Conservation (phyloP, 2,797 vertebrate genomes). For the Melopsittacus undulatus region DNA sequence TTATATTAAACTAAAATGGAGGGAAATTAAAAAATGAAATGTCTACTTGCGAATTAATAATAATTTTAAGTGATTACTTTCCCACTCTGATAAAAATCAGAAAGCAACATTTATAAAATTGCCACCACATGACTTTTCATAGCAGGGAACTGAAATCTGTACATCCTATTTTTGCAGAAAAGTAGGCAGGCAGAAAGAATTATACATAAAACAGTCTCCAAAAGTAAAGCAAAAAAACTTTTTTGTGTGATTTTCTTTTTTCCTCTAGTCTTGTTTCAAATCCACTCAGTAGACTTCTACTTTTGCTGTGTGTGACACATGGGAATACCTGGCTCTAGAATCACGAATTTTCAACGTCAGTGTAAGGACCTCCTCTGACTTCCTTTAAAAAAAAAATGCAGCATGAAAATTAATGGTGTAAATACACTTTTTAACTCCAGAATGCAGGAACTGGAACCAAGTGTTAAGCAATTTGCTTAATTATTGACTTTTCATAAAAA, state of each 20-base stretch:
- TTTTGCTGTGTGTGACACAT: slow-evolving; percentile 70
- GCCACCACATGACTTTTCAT: slow-evolving; percentile 83
- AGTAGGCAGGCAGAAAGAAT: slow-evolving; percentile 83
- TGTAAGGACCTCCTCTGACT: slow-evolving; percentile 77
- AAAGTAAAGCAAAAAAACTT: slow-evolving; percentile 77
- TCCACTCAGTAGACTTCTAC: slow-evolving; percentile 75
- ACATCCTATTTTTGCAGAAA: slow-evolving; percentile 84
- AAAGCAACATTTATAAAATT: slow-evolving; percentile 84
- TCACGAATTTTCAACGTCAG: slow-evolving; percentile 71
- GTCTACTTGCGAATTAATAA: slow-evolving; percentile 80
- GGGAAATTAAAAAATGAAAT: slow-evolving; percentile 79
- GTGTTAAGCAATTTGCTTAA: slow-evolving; percentile 86
- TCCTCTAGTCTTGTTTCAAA: slow-evolving; percentile 71
- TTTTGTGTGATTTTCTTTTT: slow-evolving; percentile 35
- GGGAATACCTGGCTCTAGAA: slow-evolving; percentile 75
- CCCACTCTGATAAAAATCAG: slow-evolving; percentile 84
- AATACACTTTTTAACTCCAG: slow-evolving; percentile 81
- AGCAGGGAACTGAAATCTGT: slow-evolving; percentile 83
- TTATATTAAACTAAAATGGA: slow-evolving; percentile 84
- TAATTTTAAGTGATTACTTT: slow-evolving; percentile 81
- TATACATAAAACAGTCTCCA: slow-evolving; percentile 82
- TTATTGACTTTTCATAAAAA: slow-evolving; percentile 85
- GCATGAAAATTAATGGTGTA: slow-evolving; percentile 80
- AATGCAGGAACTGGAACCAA: slow-evolving; percentile 81
- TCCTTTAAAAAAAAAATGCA: slow-evolving; percentile 78